Evolutionary conservation across 2,113 vertebrate species (phyloP).

Genomic region (Leptobrachium leishanense): DNA sequence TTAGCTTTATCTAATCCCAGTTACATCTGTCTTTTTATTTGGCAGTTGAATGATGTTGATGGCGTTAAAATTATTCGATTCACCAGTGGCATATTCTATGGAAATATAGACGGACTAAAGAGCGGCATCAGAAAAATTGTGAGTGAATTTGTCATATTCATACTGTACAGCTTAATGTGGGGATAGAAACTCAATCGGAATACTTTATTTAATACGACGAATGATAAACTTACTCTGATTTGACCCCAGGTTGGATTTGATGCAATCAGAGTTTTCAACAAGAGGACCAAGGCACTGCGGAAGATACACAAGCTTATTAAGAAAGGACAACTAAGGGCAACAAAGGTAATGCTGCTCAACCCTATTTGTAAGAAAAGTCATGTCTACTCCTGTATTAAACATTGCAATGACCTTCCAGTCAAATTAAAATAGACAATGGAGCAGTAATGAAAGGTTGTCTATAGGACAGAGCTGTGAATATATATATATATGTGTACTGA

Average conservation of each 20-base stretch:
- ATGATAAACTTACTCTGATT: background rate
- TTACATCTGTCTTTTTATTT: conserved; percentile 34
- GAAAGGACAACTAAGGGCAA: conserved; percentile 78
- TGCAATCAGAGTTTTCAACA: conserved; percentile 80
- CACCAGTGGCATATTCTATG: conserved; percentile 84
- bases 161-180: too few species aligned
- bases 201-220: too few species aligned
- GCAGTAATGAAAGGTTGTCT: too few species aligned
- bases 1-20: background rate
- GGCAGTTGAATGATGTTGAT: conserved; percentile 72
- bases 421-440: too few species aligned
- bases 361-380: too few species aligned
- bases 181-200: too few species aligned
- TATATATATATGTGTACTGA: too few species aligned
- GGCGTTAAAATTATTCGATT: conserved; percentile 84
- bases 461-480: too few species aligned
- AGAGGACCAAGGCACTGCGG: conserved; percentile 80
- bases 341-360: conserved; percentile 66
- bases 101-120: conserved; percentile 83
- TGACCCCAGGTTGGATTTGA: conserved; percentile 82
- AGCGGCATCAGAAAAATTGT: conserved; percentile 76
- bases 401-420: too few species aligned
- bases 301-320: conserved; percentile 82
- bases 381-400: too few species aligned
- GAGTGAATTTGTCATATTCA: conserved; percentile 54